A percentile compares a stretch with the other conserved stretches of the same genome.
phyloP scores from a whole-genome alignment of 2,113 vertebrate genomes.

The Isichthys henryi region DNA sequence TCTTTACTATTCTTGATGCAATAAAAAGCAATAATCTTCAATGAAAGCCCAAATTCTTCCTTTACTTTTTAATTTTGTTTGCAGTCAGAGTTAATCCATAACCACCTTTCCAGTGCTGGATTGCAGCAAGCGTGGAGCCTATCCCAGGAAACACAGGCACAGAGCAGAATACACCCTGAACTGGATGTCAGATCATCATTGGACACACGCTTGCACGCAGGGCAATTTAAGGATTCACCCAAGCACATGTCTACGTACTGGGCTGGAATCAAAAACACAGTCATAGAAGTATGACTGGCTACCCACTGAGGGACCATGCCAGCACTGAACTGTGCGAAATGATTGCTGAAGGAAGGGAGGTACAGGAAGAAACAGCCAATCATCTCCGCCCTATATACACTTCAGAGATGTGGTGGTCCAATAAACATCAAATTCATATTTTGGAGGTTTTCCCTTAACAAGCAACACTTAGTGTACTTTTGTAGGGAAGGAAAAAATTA shows the following conservation, averaged over 20 bases:
- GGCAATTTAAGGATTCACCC: not conserved
- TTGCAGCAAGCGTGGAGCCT: not conserved
- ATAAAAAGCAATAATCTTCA: not conserved
- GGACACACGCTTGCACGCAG: not conserved
- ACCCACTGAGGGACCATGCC: not conserved
- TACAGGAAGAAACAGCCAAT: not conserved
- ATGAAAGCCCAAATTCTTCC: not conserved
- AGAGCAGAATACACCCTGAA: not conserved
- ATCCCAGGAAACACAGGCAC: not conserved
- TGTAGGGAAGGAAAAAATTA: not conserved
- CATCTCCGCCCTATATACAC: not conserved
- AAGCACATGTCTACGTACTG: not conserved
- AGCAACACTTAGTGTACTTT: not conserved
- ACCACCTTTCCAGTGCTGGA: not conserved
- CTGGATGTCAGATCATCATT: not conserved
- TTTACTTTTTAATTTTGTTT: not conserved
- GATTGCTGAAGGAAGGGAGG: too few species aligned
- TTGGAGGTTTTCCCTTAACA: not conserved
- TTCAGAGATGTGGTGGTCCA: not conserved
- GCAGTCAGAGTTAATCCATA: not conserved
- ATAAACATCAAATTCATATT: not conserved
- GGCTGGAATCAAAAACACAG: not conserved
- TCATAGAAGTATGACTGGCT: not conserved
- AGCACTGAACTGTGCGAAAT: not conserved
- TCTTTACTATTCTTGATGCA: not conserved